phyloP scores from a whole-genome alignment of 64 coral and sea anemone species.

The Actinia tenebrosa region DNA sequence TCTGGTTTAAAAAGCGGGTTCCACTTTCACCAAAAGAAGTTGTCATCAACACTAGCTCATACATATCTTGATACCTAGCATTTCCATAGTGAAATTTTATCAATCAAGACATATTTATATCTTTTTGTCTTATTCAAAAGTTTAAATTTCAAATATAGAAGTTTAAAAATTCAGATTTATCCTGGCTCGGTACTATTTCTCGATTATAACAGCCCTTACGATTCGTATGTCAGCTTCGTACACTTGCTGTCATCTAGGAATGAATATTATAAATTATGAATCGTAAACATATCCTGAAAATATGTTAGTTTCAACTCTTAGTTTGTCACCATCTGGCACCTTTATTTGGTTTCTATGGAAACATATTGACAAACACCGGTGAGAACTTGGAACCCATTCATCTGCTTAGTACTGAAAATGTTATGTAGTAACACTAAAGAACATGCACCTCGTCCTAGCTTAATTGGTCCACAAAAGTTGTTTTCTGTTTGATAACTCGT shows the following conservation, averaged over 20 bases:
- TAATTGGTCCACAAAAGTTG: too few relatives aligned
- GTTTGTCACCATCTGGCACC: neutral
- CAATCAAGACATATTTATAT: too few relatives aligned
- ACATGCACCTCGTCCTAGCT: too few relatives aligned
- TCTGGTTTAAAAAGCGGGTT: constrained; percentile 10
- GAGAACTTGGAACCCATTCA: neutral
- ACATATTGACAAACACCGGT: neutral
- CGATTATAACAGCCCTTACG: neutral
- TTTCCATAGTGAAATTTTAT: too few relatives aligned
- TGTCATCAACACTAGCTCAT: constrained; percentile 1
- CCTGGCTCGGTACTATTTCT: too few relatives aligned
- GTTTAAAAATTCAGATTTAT: too few relatives aligned
- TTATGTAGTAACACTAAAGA: too few relatives aligned
- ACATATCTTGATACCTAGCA: neutral
- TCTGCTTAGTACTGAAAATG: too few relatives aligned
- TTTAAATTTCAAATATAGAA: too few relatives aligned
- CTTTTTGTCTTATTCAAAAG: too few relatives aligned
- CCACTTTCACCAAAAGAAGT: neutral
- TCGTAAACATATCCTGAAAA: neutral
- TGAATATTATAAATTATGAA: neutral
- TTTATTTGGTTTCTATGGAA: neutral
- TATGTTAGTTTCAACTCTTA: neutral
- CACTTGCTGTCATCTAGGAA: neutral
- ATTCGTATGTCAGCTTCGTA: too few relatives aligned
- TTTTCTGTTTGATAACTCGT: too few relatives aligned